Conservation (phyloP, 2,113 vertebrate species). For the Boulengeromyrus knoepffleri region DNA sequence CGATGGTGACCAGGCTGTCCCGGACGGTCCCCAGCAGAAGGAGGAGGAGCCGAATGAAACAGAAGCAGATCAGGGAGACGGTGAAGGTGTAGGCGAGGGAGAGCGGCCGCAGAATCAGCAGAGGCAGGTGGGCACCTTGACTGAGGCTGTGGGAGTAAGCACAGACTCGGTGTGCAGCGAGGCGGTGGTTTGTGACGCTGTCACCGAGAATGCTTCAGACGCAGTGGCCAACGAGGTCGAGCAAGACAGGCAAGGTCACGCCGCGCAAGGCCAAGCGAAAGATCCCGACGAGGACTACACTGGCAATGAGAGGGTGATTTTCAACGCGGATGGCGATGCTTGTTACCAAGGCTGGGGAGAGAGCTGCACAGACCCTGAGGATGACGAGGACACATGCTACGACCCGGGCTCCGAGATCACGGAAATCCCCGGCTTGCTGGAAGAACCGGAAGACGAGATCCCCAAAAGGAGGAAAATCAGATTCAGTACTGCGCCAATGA, state of each 20-base stretch:
- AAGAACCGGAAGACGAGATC: slow-evolving; percentile 83
- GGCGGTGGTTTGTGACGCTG: slow-evolving; percentile 28
- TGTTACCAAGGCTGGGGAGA: slow-evolving; percentile 90
- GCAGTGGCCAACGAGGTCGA: slow-evolving; percentile 23
- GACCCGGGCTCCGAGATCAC: slow-evolving; percentile 80
- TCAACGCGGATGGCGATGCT: slow-evolving; percentile 74
- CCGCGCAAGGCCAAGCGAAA: slow-evolving; percentile 38
- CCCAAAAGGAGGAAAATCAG: slow-evolving; percentile 82
- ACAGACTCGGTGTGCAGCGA: slow-evolving; percentile 33
- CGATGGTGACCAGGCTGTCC: slow-evolving; percentile 22
- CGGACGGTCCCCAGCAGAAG: slow-evolving; percentile 33
- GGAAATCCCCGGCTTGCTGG: slow-evolving; percentile 80
- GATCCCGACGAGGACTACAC: slow-evolving; percentile 55
- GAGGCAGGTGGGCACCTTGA: slow-evolving; percentile 37
- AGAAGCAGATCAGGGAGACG: slow-evolving; percentile 2
- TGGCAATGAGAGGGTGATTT: slow-evolving; percentile 59
- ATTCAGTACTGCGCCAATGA: slow-evolving; percentile 89
- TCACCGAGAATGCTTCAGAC: slow-evolving; percentile 31
- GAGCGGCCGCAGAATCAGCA: slow-evolving; percentile 47
- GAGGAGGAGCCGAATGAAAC: background rate
- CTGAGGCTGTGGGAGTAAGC: slow-evolving; percentile 35
- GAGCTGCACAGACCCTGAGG: slow-evolving; percentile 82
- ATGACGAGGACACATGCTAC: slow-evolving; percentile 76
- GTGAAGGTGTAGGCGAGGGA: slow-evolving; percentile 31
- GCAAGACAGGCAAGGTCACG: slow-evolving; percentile 31